phyloP scores from a whole-genome alignment of 2,888 invertebrate genomes.

The Heliothis peltigera region DNA sequence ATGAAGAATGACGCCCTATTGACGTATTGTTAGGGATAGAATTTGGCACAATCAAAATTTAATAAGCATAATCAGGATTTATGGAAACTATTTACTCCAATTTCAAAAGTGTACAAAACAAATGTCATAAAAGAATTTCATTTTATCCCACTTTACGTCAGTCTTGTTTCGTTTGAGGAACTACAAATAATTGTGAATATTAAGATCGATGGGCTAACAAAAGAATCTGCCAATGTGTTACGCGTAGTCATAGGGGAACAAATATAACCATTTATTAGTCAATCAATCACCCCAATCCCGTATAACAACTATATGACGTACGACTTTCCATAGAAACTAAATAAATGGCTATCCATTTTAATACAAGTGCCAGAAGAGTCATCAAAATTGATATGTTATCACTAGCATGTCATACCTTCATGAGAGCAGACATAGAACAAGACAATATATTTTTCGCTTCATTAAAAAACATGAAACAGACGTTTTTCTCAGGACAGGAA shows the following conservation, averaged over 20 bases:
- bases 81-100: not conserved
- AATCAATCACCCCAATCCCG: slow-evolving; percentile 50
- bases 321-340: slow-evolving; percentile 25
- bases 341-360: slow-evolving; percentile 28
- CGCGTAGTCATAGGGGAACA: slow-evolving; percentile 47
- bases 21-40: not conserved
- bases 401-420: slow-evolving; percentile 35
- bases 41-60: not conserved
- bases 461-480: slow-evolving; percentile 59
- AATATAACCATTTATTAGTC: slow-evolving; percentile 30
- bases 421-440: slow-evolving; percentile 47
- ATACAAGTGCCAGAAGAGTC: slow-evolving; percentile 29
- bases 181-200: slow-evolving; percentile 44
- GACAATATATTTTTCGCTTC: slow-evolving; percentile 51
- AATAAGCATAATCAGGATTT: not conserved
- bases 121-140: slow-evolving; percentile 10
- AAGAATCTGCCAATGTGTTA: slow-evolving; percentile 40
- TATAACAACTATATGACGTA: slow-evolving; percentile 28
- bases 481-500: slow-evolving; percentile 69
- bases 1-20: not conserved
- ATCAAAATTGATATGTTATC: slow-evolving; percentile 46
- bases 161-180: slow-evolving; percentile 11
- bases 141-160: slow-evolving; percentile 6
- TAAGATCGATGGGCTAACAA: slow-evolving; percentile 45
- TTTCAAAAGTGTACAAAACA: not conserved